Evolutionary conservation across 2,113 vertebrate genomes (phyloP), one percentile per base, ranked within the genome.

Genomic region (Spea multiplicata): DNA sequence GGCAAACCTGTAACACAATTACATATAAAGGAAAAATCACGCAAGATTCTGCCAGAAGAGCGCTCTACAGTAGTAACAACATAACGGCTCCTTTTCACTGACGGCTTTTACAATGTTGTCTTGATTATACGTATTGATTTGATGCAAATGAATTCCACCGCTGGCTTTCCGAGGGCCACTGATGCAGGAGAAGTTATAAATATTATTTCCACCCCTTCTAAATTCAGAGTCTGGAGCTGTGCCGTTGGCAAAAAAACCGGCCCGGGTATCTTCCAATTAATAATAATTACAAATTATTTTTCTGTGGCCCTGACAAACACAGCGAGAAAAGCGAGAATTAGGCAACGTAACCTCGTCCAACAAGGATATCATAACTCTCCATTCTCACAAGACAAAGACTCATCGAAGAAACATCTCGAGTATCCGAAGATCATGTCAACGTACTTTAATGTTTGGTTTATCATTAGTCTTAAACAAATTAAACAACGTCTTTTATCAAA

Each of bases 51-150:
- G 77, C 61, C 44, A 17, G 47, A n/a, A 52, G 73, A 65, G 8
- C 47, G 73, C 17, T 14, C 44, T 59, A n/a, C 45, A 45, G 14
- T 30, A 55, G 61, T 79, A 66, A 73, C 77, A 66, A 46, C 73
- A 61, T 57, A 53, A 65, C 77, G 50, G 61, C 50, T 66, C 73
- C 4, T 66, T 53, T 66, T 71, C 62, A 5, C 44, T 66, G 61
- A 73, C 16, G 69, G 57, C 49, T 73, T 79, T 79, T 79, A 79
- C 77, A 79, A 79, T 79, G 70, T 67, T 73, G 77, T 79, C 77
- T 79, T 73, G 69, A 79, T 79, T 79, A 79, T 64, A 64, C 65
- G 70, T 73, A 79, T 79, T 73, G 77, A 79, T 79, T 57, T 0
- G 59, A 79, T 79, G 70, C 62, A 79, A 79, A 73, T 79, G 73